Evolutionary conservation across 2,113 vertebrate genomes (phyloP).

Genomic region (Spea multiplicata): DNA sequence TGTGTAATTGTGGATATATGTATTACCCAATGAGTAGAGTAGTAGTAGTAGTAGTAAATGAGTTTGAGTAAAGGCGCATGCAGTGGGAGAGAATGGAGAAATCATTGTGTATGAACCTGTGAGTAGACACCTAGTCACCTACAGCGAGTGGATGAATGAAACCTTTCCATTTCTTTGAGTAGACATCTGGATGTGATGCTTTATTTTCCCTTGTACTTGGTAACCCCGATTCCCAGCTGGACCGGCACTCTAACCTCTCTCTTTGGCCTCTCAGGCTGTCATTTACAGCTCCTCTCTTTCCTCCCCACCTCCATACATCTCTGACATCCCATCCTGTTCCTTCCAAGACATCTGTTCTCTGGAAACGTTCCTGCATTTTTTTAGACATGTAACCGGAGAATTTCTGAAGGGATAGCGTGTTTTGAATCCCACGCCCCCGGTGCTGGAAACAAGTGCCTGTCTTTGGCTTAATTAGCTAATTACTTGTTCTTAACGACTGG

Average conservation of each 20-base stretch:
- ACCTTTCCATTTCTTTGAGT: neutral
- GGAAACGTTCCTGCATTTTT: conserved; percentile 45
- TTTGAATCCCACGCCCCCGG: conserved; percentile 47
- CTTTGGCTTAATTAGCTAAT: conserved; percentile 50
- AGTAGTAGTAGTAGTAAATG: too few species aligned
- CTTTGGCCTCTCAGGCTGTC: conserved; percentile 5
- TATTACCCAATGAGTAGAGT: too few species aligned
- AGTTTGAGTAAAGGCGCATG: too few species aligned
- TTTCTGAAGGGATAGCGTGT: conserved; percentile 42
- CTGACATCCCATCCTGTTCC: conserved; percentile 30
- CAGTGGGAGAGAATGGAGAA: neutral
- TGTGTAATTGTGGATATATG: too few species aligned
- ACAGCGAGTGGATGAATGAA: too few species aligned
- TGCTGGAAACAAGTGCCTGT: conserved; percentile 35
- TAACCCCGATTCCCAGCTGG: neutral
- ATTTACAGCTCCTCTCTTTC: conserved; percentile 21
- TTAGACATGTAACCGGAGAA: conserved; percentile 36
- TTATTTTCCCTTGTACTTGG: neutral
- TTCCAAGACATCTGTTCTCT: conserved; percentile 40
- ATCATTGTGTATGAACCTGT: neutral
- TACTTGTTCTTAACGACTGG: conserved; percentile 47
- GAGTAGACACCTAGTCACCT: too few species aligned
- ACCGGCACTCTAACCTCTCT: neutral
- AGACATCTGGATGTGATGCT: too few species aligned
- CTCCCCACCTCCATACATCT: conserved; percentile 11